Evolutionary conservation across 2,113 vertebrate species (phyloP), one percentile per base, ranked within the genome.

Genomic region (Chaetodon auriga): DNA sequence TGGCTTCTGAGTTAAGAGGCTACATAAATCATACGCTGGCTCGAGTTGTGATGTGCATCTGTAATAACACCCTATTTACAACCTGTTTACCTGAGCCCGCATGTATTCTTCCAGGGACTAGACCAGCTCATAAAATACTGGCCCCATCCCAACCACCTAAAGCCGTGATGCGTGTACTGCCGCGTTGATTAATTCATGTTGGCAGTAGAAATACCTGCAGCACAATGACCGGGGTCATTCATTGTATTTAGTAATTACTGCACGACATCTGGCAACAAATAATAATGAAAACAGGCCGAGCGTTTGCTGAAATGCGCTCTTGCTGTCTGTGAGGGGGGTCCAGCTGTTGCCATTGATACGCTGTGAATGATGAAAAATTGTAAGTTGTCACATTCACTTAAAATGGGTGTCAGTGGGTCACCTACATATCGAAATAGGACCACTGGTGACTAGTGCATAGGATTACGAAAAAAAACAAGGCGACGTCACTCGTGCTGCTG

Each of bases 1-100:
- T 89, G 68, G 84, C 83, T 90, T 90, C 87, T 78, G 87, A 92
- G 87, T 86, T 85, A 88, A 90, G 88, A 88, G 84, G 83, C 83
- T 75, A 43, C 83, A 90, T 91, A 93, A 94, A 94, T 92, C 89
- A 86, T 83, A 23, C 49, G 75, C 87, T 85, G 7, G 51, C 72
- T 18, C 60, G 68, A 84, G 83, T 79, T 88, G 78, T 87, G 86
- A 90, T 63, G 69, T 87, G 90, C 80, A 92, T 93, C 85, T 84
- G 68, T 81, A 87, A 82, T 83, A 57, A 68, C 58, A 11, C 72
- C 75, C 70, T 86, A 81, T 92, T 93, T 92, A 87, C 83, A 85
- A 74, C 68, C 84, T 64, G 81, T 87, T 90, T 77, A 55, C 82
- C 55, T 86, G 55, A 41, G 76, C 63, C 72, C 16, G 49, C 6